Evolutionary conservation across 92 coral and sea anemone genomes (phyloP), one percentile per base, ranked within the genome.

Genomic region (Palythoa grandiflora): DNA sequence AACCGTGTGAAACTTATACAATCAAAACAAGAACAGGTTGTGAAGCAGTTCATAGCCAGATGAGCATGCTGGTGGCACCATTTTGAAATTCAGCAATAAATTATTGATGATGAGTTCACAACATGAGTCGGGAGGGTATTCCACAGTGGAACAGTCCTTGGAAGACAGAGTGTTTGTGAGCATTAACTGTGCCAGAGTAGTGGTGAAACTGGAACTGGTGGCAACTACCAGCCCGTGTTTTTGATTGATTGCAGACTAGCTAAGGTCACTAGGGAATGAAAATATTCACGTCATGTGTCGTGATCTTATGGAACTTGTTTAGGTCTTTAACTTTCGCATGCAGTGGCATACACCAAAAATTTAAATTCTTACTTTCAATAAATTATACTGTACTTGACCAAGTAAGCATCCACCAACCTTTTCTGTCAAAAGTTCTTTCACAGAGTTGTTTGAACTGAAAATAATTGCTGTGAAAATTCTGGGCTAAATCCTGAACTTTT

Each of bases 101-200:
- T 28, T 28, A 28, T 68, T 68, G 74, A 68, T 5, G 74, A 0
- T 68, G 74, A 68, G 74, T 68, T 5, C 40, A 68, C 74, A 10
- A 68, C 74, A 1, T 21, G 0, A 76, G 80, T 39, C 80, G 80
- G 80, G 80, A 76, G 59, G 85, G 70, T 78, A 21, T 79, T 79
- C 70, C 85, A 80, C 57, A 80, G 85, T 17, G 77, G 85, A 36
- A 80, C 85, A 80, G 85, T 55, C 76, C 74, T 75, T 14, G 73
- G 73, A 68, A 68, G 35, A 68, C 17, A 68, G 73, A 68, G 39
- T 68, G 10, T 68, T 68, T 68, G 38, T 68, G 73, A 1, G 63
- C 63, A 57, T 57, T 57, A 12, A 57, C 63, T 57, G 63, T 16
- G n/a, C 63, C 5, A 12, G 63, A 7, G 63, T 57, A 57, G 63